These are phyloP conservation scores for Rhagonycha fulva DNA, from an alignment of 2,888 invertebrate genomes.

Conservation along the genomic window DNA sequence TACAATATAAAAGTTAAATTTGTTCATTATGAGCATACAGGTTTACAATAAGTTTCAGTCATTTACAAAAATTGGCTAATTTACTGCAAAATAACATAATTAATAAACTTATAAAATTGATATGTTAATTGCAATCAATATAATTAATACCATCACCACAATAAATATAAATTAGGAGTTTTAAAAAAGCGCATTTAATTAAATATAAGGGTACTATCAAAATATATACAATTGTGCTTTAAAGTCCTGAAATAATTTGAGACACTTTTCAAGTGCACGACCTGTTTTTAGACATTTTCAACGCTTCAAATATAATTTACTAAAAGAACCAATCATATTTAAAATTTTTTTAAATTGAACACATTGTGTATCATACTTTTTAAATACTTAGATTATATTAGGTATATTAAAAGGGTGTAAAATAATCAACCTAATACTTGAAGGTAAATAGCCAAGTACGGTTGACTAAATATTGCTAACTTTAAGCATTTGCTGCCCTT, in stretches of 20 bases:
- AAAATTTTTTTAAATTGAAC: constrained; percentile 18
- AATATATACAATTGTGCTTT: neutral
- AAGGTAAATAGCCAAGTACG: neutral
- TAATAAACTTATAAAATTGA: constrained; percentile 6
- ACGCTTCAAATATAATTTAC: constrained; percentile 8
- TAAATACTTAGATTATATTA: constrained; percentile 16
- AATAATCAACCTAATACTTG: constrained; percentile 4
- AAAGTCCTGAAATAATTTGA: neutral
- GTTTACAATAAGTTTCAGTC: constrained; percentile 20
- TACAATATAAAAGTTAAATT: constrained; percentile 23
- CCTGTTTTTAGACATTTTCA: neutral
- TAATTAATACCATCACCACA: constrained; percentile 25
- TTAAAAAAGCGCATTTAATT: constrained; percentile 14
- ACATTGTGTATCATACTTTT: constrained; percentile 28
- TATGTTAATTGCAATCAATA: constrained; percentile 1
- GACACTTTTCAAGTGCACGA: neutral
- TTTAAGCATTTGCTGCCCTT: neutral
- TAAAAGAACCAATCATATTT: constrained; percentile 8
- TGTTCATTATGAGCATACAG: constrained; percentile 22
- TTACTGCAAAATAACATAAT: constrained; percentile 1
- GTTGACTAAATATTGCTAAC: neutral
- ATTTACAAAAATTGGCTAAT: constrained; percentile 10
- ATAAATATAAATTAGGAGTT: constrained; percentile 23
- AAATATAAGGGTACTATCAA: neutral
- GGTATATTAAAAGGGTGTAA: constrained; percentile 8